Conservation (phyloP, 2,888 invertebrate genomes). For the Xestoiulus laeticollis region DNA sequence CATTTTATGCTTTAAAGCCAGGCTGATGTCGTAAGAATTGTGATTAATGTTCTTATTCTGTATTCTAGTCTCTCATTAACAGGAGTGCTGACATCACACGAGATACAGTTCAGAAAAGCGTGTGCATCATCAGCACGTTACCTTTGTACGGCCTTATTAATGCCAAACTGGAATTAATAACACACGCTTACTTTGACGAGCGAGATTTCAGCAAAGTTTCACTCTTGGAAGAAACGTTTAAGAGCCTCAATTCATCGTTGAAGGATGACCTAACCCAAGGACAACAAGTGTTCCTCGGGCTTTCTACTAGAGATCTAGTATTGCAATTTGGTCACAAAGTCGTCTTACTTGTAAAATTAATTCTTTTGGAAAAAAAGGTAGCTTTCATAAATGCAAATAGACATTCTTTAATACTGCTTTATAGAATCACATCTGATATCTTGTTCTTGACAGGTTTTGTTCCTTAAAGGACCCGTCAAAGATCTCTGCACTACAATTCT, state of each 20-base stretch:
- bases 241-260: slow-evolving; percentile 88
- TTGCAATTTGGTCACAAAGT: slow-evolving; percentile 91
- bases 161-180: slow-evolving; percentile 92
- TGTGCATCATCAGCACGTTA: slow-evolving; percentile 88
- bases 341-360: slow-evolving; percentile 87
- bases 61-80: slow-evolving; percentile 82
- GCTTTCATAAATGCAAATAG: slow-evolving; percentile 7
- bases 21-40: not conserved
- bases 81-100: slow-evolving; percentile 95
- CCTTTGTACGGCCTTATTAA: slow-evolving; percentile 95
- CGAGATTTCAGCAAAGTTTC: slow-evolving; percentile 90
- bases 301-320: slow-evolving; percentile 82
- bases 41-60: no score
- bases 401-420: not conserved
- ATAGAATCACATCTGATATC: not conserved
- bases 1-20: not conserved
- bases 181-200: slow-evolving; percentile 96
- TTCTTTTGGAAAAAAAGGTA: slow-evolving; percentile 80
- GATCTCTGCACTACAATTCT: slow-evolving; percentile 86
- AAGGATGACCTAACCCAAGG: slow-evolving; percentile 66
- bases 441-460: slow-evolving; percentile 73
- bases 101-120: slow-evolving; percentile 97
- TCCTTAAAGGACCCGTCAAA: slow-evolving; percentile 92
- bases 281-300: slow-evolving; percentile 75
- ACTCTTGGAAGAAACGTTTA: slow-evolving; percentile 88